Evolutionary conservation across 1,140 invertebrate genomes (phyloP), one percentile per base, ranked within the genome.

Genomic region (Camponotus floridanus): DNA sequence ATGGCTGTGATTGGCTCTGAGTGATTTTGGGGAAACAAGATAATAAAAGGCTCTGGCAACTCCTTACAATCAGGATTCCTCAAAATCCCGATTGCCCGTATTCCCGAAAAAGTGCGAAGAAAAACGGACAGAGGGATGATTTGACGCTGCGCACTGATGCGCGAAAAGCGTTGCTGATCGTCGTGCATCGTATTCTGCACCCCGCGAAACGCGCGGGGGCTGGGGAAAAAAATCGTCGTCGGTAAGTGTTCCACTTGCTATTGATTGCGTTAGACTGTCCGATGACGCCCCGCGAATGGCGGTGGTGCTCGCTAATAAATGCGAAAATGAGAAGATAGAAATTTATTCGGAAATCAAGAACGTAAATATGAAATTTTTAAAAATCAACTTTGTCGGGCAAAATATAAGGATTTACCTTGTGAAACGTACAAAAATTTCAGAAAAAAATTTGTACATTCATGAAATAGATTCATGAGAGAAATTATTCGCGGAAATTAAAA

Each of bases 1-100:
- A 93, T 93, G 93, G 92, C 92, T 89, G 91, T 89, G 91, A 90
- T 88, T 71, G 67, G 81, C 62, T 39, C 13, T 1, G 42, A 13
- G 15, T 86, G 55, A 57, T 33, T 51, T 31, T 15, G n/a, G 26
- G 0, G n/a, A n/a, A 4, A 9, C 4, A 5, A 42, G 9, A 71
- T 33, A 26, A 84, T 59, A 33, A 36, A 15, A 11, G 31, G 8
- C 2, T 3, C 18, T n/a, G 51, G 55, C 15, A 4, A 7, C 65
- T 7, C n/a, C 4, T 8, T 45, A 4, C 15, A 15, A 42, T 80
- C 65, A 1, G 18, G 51, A 81, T 33, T 42, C 26, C 11, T 6
- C 9, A 36, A 13, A 18, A n/a, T 13, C 6, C 9, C 5, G 51
- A 33, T 64, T 33, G 1, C 33, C 18, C 55, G 13, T 4, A 61